These are phyloP conservation scores for Orchestia grillus DNA, from an alignment of 1,140 invertebrate species.

Conservation along the genomic window DNA sequence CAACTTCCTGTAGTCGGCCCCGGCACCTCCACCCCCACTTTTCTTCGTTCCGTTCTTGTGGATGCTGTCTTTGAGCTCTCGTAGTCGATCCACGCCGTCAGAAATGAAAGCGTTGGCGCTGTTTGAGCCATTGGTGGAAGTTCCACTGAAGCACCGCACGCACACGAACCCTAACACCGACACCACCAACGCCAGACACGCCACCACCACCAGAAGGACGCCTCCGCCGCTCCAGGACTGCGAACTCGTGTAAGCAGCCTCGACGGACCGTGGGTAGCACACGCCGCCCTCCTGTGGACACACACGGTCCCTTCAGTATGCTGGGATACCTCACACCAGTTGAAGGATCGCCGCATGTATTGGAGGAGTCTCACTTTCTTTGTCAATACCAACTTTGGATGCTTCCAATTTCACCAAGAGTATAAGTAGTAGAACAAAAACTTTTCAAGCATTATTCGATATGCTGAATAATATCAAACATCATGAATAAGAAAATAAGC, in stretches of 20 bases:
- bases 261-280: not conserved
- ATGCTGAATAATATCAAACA: too few relatives aligned
- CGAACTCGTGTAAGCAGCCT: not conserved
- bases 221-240: slow-evolving; percentile 21
- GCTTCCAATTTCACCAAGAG: too few relatives aligned
- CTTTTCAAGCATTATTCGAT: too few relatives aligned
- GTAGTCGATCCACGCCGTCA: slow-evolving; percentile 11
- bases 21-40: slow-evolving; percentile 8
- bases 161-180: not conserved
- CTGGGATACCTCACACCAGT: too few relatives aligned
- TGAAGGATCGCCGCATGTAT: too few relatives aligned
- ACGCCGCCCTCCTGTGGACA: slow-evolving; percentile 2
- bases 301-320: not conserved
- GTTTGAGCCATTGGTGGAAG: not conserved
- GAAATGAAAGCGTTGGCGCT: not conserved
- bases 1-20: slow-evolving; percentile 10
- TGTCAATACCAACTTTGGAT: too few relatives aligned
- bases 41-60: slow-evolving; percentile 30
- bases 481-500: too few relatives aligned
- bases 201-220: not conserved
- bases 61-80: not conserved
- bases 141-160: not conserved
- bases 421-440: too few relatives aligned
- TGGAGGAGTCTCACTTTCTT: too few relatives aligned
- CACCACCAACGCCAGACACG: not conserved